phyloP scores from a whole-genome alignment of 1,140 invertebrate genomes.

The Glossosoma conforme region DNA sequence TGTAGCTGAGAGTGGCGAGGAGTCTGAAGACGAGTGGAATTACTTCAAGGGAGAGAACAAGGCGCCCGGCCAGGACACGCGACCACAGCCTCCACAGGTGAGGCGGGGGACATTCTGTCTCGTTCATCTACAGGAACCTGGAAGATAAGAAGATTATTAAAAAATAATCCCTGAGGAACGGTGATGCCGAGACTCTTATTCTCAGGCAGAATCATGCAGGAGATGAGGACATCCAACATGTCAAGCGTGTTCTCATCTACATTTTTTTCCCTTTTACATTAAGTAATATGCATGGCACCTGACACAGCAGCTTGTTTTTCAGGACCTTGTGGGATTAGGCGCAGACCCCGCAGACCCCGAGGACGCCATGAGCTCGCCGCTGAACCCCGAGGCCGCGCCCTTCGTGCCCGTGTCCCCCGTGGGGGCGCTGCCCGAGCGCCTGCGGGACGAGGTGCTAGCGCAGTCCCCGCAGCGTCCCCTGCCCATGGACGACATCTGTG shows the following conservation, averaged over 20 bases:
- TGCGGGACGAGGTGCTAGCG: slow-evolving; percentile 52
- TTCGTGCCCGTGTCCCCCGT: slow-evolving; percentile 60
- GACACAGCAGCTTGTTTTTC: no score
- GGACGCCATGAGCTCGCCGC: slow-evolving; percentile 59
- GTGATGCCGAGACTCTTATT: no score
- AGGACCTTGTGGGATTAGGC: slow-evolving; percentile 1
- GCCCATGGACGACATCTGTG: slow-evolving; percentile 55
- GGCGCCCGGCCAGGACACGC: slow-evolving; percentile 38
- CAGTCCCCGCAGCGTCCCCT: slow-evolving; percentile 59
- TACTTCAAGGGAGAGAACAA: slow-evolving; percentile 59
- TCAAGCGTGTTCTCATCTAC: no score
- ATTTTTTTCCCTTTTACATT: no score
- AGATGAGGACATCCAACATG: no score
- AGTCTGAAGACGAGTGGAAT: slow-evolving; percentile 73
- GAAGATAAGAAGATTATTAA: no score
- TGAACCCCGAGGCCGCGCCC: slow-evolving; percentile 69
- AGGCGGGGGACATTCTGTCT: no score
- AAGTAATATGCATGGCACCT: no score
- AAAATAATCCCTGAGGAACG: no score
- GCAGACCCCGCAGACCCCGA: slow-evolving; percentile 17
- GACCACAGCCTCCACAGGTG: slow-evolving; percentile 29
- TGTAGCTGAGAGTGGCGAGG: slow-evolving; percentile 61
- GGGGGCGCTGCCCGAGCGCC: slow-evolving; percentile 30
- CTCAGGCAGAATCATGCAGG: no score
- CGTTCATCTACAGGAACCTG: no score